These are phyloP conservation scores for Dorcus parallelipipedus DNA, from an alignment of 2,888 invertebrate species.

Conservation along the genomic window DNA sequence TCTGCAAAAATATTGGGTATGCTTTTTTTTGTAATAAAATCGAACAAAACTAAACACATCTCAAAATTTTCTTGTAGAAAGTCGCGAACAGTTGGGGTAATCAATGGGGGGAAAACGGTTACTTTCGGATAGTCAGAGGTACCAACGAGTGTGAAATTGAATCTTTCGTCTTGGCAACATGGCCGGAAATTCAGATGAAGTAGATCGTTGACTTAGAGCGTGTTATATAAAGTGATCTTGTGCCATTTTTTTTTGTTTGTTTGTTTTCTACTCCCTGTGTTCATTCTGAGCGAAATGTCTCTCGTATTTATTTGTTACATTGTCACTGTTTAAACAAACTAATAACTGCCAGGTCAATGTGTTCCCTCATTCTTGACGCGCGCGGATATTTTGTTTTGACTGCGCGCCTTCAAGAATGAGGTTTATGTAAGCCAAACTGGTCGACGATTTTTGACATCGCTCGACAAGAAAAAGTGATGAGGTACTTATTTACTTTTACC, in stretches of 20 bases:
- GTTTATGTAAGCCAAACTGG: neutral
- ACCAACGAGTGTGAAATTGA: slow-evolving; percentile 88
- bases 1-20: slow-evolving; percentile 81
- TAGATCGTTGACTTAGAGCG: neutral
- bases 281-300: neutral
- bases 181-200: slow-evolving; percentile 50
- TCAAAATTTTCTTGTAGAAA: slow-evolving; percentile 57
- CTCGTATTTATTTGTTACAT: slow-evolving; percentile 9
- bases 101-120: slow-evolving; percentile 89
- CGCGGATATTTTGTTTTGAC: neutral
- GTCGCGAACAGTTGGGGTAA: slow-evolving; percentile 93
- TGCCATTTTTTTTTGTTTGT: slow-evolving; percentile 14
- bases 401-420: neutral
- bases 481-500: neutral
- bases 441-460: neutral
- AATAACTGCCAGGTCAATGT: slow-evolving; percentile 19
- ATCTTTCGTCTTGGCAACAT: slow-evolving; percentile 78
- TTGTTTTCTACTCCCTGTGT: neutral
- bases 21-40: slow-evolving; percentile 28
- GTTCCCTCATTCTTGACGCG: slow-evolving; percentile 7
- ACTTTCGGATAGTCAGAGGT: slow-evolving; percentile 83
- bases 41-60: neutral
- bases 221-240: slow-evolving; percentile 3
- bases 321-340: slow-evolving; percentile 10
- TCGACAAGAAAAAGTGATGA: neutral